Conservation (phyloP, 2,113 vertebrate genomes). For the Montifringilla adamsi region DNA sequence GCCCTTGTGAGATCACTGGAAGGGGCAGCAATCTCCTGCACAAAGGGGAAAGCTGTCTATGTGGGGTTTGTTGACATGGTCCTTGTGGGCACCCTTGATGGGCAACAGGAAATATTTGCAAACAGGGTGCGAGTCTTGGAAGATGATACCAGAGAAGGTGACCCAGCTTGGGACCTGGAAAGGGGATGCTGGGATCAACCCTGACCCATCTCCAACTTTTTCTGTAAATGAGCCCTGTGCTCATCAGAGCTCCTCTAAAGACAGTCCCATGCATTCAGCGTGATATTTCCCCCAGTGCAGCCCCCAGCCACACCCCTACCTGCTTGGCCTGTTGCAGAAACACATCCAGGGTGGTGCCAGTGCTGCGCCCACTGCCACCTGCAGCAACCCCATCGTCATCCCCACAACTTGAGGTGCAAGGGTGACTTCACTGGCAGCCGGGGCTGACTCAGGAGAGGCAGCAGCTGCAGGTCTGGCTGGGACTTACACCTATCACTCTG, state of each 20-base stretch:
- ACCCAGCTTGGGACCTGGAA: background rate
- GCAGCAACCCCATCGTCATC: background rate
- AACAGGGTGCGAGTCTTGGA: background rate
- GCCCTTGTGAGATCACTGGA: background rate
- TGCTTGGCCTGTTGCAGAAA: background rate
- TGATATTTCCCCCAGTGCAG: background rate
- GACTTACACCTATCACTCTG: constrained; percentile 39
- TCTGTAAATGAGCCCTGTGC: background rate
- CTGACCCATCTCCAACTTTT: background rate
- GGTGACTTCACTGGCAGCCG: constrained; percentile 7
- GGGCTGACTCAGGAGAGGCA: background rate
- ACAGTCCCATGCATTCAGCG: background rate
- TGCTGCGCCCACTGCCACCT: background rate
- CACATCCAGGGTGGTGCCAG: accelerated
- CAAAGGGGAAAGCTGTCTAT: accelerated
- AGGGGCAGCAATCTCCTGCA: background rate
- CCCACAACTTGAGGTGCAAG: background rate
- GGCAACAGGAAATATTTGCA: background rate
- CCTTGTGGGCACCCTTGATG: background rate
- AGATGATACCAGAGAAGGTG: background rate
- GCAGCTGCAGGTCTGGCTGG: constrained; percentile 25
- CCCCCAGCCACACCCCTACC: background rate
- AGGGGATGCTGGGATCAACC: background rate
- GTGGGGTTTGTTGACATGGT: background rate
- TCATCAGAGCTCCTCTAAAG: background rate